Conservation (phyloP, 2,113 vertebrate species). For the Turdus rufiventris region DNA sequence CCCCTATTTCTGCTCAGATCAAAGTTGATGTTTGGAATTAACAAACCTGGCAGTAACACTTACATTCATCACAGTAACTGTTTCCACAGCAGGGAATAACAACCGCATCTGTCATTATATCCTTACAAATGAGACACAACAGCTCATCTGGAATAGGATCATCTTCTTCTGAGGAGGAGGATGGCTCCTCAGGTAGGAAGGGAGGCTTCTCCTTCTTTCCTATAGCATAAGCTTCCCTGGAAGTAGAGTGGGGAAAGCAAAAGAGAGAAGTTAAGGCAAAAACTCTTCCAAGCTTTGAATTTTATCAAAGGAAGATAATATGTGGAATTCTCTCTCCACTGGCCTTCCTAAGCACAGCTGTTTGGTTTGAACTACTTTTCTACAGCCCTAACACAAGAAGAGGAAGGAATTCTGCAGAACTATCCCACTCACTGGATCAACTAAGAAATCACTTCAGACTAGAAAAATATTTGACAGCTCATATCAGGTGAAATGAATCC, state of each 20-base stretch:
- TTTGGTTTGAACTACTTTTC: not conserved
- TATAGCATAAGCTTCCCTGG: slow-evolving; percentile 90
- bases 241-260: not conserved
- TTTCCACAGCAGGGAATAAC: slow-evolving; percentile 98
- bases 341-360: not conserved
- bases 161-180: slow-evolving; percentile 81
- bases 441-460: not conserved
- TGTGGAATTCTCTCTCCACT: not conserved
- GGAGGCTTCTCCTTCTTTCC: slow-evolving; percentile 96
- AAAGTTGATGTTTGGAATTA: not conserved
- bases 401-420: not conserved
- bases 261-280: not conserved
- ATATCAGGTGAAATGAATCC: not conserved
- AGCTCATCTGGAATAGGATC: slow-evolving; percentile 90
- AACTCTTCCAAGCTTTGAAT: not conserved
- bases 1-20: not conserved
- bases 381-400: not conserved
- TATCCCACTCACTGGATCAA: not conserved
- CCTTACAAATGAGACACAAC: slow-evolving; percentile 91
- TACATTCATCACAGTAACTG: slow-evolving; percentile 98
- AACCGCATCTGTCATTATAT: slow-evolving; percentile 92
- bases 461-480: not conserved
- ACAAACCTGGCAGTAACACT: slow-evolving; percentile 49
- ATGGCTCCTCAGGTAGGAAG: slow-evolving; percentile 82
- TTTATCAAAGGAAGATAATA: not conserved